Evolutionary conservation across 2,797 vertebrate genomes (phyloP), one percentile per base, ranked within the genome.

Genomic region (Astyanax mexicanus): DNA sequence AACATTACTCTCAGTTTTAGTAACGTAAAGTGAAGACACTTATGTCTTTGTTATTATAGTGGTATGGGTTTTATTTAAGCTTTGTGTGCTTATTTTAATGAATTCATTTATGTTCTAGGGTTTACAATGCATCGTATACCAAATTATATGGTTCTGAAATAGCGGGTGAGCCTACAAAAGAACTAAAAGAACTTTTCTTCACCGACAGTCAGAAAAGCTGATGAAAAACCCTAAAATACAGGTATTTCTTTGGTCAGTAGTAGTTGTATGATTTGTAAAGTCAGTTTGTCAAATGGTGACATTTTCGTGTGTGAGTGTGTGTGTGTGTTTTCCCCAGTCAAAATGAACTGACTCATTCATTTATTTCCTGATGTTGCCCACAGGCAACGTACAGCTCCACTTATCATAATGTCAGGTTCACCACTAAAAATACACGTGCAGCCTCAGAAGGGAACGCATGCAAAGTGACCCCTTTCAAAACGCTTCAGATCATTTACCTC

Each of bases 381-480:
- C 47, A 79, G 82, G 76, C 45, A 79, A 13, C 75, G 44, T 62
- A 32, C 72, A 64, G 68, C 77, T 69, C 72, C 69, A 81, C 78
- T 77, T 67, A 70, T 83, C 79, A 81, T 74, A 49, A 72, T 77
- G 74, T 76, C 80, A 79, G 72, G 72, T 49, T 66, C 45, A 54
- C 19, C 74, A 49, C 82, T 84, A 84, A 84, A 84, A 84, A 84
- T 84, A 79, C 72, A 78, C 38, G 4, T 32, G 66, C 69, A 47
- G 54, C 44, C 73, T 74, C 32, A 62, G 67, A 75, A 75, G 25
- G 40, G 52, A 57, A 51, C 44, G 54, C 65, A 61, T 65, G 66
- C 65, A 69, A 77, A 77, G 71, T 81, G 75, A 81, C 80, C 71
- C 74, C 71, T 55, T 81, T 81, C 47, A 74, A 78, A 71, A 60